Evolutionary conservation across 2,797 vertebrate genomes (phyloP).

Genomic region (Poecile montanus): DNA sequence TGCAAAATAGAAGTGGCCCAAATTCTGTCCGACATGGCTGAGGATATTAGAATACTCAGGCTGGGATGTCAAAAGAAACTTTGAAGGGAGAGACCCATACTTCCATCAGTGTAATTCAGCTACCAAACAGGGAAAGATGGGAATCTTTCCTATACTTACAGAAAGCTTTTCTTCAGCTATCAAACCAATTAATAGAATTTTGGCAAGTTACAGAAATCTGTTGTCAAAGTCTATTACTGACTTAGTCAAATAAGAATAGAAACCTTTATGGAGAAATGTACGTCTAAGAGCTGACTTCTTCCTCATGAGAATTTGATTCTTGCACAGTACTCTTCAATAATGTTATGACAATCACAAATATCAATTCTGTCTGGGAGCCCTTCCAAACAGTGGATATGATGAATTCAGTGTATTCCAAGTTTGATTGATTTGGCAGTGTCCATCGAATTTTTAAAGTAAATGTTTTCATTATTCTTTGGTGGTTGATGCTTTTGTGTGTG

Average conservation of each 20-base stretch:
- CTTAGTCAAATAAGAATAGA: neutral
- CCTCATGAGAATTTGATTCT: slow-evolving; percentile 79
- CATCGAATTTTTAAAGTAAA: slow-evolving; percentile 81
- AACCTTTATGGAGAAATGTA: neutral
- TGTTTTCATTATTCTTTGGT: neutral
- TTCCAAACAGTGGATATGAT: slow-evolving; percentile 82
- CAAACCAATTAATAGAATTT: neutral
- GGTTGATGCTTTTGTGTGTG: fast-evolving
- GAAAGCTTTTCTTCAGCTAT: neutral
- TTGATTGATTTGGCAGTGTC: slow-evolving; percentile 77
- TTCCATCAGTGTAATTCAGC: neutral
- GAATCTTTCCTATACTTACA: neutral
- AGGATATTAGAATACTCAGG: neutral
- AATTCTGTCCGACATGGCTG: neutral
- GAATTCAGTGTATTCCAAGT: slow-evolving; percentile 82
- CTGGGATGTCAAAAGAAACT: neutral
- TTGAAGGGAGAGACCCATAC: neutral
- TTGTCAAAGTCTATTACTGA: neutral
- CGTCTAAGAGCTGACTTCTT: neutral
- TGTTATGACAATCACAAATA: slow-evolving; percentile 84
- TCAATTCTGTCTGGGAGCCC: slow-evolving; percentile 82
- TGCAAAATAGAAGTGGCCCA: neutral
- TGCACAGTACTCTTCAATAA: slow-evolving; percentile 85
- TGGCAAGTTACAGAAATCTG: neutral
- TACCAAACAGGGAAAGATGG: neutral